Percentiles rank a stretch among this genome's conserved stretches.
These are phyloP conservation scores for Oncorhynchus nerka DNA, from an alignment of 2,113 vertebrate species.

Conservation along the genomic window DNA sequence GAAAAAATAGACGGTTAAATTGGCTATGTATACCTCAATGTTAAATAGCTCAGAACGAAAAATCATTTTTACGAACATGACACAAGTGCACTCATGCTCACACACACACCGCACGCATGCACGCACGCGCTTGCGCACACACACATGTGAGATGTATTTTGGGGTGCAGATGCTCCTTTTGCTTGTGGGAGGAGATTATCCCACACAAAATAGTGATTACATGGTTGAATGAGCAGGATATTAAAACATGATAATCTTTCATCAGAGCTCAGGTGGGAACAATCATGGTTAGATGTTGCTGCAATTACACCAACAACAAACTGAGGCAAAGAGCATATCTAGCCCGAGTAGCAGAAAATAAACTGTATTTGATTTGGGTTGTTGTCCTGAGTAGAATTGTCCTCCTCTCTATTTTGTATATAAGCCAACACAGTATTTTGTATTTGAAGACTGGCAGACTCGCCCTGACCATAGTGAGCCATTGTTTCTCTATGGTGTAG, in stretches of 20 bases:
- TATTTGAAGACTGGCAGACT: no score
- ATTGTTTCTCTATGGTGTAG: no score
- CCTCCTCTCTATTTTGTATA: no score
- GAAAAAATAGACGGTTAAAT: no score
- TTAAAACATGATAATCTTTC: conserved; percentile 33
- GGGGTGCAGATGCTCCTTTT: not conserved
- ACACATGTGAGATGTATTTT: not conserved
- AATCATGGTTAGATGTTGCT: not conserved
- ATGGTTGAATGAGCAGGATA: conserved; percentile 45
- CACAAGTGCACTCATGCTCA: not conserved
- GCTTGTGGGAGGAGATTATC: not conserved
- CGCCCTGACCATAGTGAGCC: no score
- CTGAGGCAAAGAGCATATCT: not conserved
- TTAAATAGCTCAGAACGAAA: no score
- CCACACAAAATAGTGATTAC: conserved; percentile 40
- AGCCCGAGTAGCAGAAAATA: no score
- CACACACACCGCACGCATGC: not conserved
- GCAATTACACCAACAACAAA: not conserved
- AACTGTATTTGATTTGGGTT: no score
- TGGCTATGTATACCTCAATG: no score
- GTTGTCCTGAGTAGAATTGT: no score
- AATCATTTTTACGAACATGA: no score
- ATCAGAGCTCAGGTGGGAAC: conserved; percentile 24
- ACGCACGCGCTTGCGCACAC: not conserved
- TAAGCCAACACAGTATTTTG: no score